A percentile compares a stretch with the other conserved stretches of the same genome.
Conservation (phyloP, 92 coral and sea anemone species). For the Porites evermanni region DNA sequence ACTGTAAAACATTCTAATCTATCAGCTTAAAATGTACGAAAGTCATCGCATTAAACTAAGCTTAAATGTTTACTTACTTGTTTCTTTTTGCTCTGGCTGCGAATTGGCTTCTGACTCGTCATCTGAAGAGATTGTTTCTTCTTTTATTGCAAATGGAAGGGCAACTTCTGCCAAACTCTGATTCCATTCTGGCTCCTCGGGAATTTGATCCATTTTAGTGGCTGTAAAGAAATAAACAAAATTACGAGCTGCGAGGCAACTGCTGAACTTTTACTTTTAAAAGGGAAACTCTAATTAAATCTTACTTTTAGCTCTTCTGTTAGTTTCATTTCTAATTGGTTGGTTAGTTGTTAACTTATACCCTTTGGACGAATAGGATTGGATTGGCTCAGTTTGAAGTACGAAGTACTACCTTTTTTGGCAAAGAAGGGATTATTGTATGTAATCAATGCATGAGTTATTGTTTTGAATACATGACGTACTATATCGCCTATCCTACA, state of each 20-base stretch:
- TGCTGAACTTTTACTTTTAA: not conserved
- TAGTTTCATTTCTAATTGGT: not conserved
- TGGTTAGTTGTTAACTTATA: not conserved
- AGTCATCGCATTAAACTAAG: not conserved
- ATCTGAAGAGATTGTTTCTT: not conserved
- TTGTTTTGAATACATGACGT: too few species aligned
- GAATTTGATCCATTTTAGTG: not conserved
- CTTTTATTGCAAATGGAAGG: not conserved
- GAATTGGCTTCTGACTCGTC: not conserved
- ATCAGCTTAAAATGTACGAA: too few species aligned
- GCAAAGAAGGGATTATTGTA: not conserved
- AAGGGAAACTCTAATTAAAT: not conserved
- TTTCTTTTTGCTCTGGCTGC: not conserved
- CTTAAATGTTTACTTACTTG: not conserved
- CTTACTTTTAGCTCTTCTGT: not conserved
- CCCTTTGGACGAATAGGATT: not conserved
- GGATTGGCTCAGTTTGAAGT: too few species aligned
- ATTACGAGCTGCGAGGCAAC: not conserved
- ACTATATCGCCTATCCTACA: too few species aligned
- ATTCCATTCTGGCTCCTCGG: not conserved
- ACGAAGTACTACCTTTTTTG: conserved; percentile 16
- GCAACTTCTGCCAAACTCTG: not conserved
- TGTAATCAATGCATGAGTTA: too few species aligned
- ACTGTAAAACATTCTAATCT: too few species aligned
- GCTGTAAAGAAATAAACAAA: not conserved